Conservation (phyloP, 2,113 vertebrate genomes). For the Ardeotis arabs region DNA sequence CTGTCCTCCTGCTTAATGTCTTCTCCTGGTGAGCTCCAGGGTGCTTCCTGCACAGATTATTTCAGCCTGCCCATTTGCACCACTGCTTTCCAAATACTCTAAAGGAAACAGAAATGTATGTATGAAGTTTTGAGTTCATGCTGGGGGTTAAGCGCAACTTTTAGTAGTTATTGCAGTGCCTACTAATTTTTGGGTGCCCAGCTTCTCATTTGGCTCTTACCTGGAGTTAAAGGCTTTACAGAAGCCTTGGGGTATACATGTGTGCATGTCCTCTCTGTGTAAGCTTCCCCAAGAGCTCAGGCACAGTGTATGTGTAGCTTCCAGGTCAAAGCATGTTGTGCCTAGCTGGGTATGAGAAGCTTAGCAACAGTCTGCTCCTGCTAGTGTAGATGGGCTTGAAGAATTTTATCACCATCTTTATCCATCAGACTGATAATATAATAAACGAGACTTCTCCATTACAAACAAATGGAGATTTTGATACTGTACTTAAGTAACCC, state of each 20-base stretch:
- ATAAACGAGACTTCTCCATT: neutral
- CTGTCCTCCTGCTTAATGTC: neutral
- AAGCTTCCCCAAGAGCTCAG: neutral
- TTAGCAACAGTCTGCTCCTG: neutral
- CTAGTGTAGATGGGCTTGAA: neutral
- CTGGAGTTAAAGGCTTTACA: neutral
- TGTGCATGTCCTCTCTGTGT: neutral
- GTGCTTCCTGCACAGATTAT: neutral
- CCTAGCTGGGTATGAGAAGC: neutral
- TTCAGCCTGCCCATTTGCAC: neutral
- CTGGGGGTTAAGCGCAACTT: neutral
- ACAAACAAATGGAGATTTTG: neutral
- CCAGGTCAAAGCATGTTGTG: neutral
- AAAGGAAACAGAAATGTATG: neutral
- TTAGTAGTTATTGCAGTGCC: neutral
- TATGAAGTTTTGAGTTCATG: neutral
- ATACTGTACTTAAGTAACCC: neutral
- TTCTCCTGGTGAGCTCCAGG: neutral
- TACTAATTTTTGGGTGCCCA: neutral
- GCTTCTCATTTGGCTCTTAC: neutral
- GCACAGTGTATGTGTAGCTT: neutral
- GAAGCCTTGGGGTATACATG: neutral
- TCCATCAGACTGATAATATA: neutral
- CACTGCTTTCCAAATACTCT: neutral
- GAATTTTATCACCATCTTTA: neutral